phyloP scores from a whole-genome alignment of 2,888 invertebrate species.

The Leptopilina drosophilae region DNA sequence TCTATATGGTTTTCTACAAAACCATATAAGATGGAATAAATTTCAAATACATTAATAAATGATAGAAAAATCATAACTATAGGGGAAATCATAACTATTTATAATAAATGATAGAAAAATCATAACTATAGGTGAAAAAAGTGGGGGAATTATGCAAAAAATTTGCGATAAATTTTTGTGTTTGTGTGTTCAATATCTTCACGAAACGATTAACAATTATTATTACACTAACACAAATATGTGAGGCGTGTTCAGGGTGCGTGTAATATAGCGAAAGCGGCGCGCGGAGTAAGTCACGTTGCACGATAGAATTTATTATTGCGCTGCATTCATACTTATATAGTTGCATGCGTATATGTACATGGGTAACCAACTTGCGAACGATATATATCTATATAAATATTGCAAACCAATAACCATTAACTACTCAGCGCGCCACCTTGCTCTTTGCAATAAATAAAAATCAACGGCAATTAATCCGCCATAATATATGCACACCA shows the following conservation, averaged over 20 bases:
- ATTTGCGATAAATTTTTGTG: not conserved
- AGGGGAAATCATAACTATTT: too few relatives aligned
- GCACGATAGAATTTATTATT: conserved; percentile 72
- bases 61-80: too few relatives aligned
- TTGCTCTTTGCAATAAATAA: conserved; percentile 72
- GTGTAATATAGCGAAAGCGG: conserved; percentile 47
- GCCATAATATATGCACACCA: conserved; percentile 57
- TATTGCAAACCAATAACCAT: conserved; percentile 72
- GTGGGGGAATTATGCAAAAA: too few relatives aligned
- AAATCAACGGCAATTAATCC: conserved; percentile 72
- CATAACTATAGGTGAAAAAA: too few relatives aligned
- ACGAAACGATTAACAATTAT: conserved; percentile 66
- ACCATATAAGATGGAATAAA: too few relatives aligned
- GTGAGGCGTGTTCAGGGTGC: conserved; percentile 28
- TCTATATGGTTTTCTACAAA: too few relatives aligned
- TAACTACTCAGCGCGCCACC: conserved; percentile 68
- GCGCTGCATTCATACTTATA: conserved; percentile 53
- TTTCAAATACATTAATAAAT: too few relatives aligned
- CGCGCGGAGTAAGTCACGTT: conserved; percentile 70
- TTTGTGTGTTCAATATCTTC: conserved; percentile 52
- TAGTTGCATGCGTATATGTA: conserved; percentile 42
- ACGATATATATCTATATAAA: conserved; percentile 61
- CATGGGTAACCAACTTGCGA: conserved; percentile 51
- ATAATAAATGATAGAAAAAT: too few relatives aligned
- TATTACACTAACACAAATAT: conserved; percentile 58